Evolutionary conservation across 2,888 invertebrate species (phyloP), one percentile per base, ranked within the genome.

Genomic region (Frankliniella fusca): DNA sequence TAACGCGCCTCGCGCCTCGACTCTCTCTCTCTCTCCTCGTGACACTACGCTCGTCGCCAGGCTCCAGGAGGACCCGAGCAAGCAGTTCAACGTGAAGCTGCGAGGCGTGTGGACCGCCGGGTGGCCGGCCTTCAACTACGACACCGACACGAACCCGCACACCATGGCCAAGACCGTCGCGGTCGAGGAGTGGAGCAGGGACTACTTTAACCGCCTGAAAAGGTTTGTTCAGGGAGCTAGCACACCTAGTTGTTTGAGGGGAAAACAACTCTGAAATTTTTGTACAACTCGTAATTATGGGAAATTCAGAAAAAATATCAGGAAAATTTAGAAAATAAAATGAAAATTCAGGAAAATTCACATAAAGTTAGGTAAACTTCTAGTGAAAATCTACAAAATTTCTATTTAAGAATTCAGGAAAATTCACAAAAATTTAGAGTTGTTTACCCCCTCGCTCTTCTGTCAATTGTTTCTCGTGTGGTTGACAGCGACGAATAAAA

Each of bases 131-230:
- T 95, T 95, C 87, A 92, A 94, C 86, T 95, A 92, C 86, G 95
- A 95, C 87, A 90, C 91, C 0, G 93, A 95, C 85, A 89, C 94
- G 80, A 90, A 93, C 84, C 90, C 92, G 0, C 88, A 90, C 0
- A 88, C 92, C 0, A 89, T 95, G 86, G 93, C 94, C 80, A 91
- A 92, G 84, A 93, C 94, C 3, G 92, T 95, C 61, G 94, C 95
- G 0, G 89, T 90, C 81, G 94, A 95, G 87, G 90, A 90, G 0
- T 96, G 95, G 95, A 91, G 91, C 82, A 89, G 90, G 81, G 87
- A 91, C 81, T 93, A 93, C 87, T 95, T 93, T 86, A 88, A 92
- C 82, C 89, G 89, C 48, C 90, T 92, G 61, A 91, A 92, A 88
- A 90, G 88, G 93, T 94, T 86, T 89, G 87, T 83, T 81, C 81